phyloP scores from a whole-genome alignment of 2,888 invertebrate genomes.

The Norana najaformis region DNA sequence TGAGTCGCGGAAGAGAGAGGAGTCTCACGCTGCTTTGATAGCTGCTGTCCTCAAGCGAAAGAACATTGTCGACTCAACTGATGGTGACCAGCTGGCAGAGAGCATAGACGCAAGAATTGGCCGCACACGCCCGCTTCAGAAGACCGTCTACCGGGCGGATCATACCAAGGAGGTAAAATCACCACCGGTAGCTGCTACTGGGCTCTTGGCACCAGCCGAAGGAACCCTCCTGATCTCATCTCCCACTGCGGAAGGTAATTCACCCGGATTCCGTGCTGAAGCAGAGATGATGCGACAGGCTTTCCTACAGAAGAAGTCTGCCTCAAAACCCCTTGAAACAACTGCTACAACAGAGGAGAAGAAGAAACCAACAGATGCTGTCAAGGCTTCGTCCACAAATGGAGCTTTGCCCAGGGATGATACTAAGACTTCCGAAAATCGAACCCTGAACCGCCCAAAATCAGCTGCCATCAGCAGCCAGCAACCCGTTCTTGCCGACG shows the following conservation, averaged over 20 bases:
- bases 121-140: background rate
- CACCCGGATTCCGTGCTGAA: background rate
- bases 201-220: background rate
- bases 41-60: constrained; percentile 56
- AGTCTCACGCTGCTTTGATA: constrained; percentile 54
- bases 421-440: background rate
- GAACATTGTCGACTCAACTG: background rate
- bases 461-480: background rate
- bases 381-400: background rate
- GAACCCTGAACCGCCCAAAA: background rate
- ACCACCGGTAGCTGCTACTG: background rate
- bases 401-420: background rate
- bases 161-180: background rate
- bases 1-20: constrained; percentile 36
- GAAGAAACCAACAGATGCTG: background rate
- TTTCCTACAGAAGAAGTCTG: background rate
- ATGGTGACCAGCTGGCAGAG: background rate
- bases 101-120: background rate
- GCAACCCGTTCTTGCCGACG: constrained; percentile 3
- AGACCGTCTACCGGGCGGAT: constrained; percentile 9
- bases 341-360: background rate
- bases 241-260: background rate
- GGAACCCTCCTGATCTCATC: background rate
- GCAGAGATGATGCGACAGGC: constrained; percentile 17
- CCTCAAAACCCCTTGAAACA: background rate